These are phyloP conservation scores for Anastrepha ludens DNA, from an alignment of 1,140 invertebrate genomes.

Conservation along the genomic window DNA sequence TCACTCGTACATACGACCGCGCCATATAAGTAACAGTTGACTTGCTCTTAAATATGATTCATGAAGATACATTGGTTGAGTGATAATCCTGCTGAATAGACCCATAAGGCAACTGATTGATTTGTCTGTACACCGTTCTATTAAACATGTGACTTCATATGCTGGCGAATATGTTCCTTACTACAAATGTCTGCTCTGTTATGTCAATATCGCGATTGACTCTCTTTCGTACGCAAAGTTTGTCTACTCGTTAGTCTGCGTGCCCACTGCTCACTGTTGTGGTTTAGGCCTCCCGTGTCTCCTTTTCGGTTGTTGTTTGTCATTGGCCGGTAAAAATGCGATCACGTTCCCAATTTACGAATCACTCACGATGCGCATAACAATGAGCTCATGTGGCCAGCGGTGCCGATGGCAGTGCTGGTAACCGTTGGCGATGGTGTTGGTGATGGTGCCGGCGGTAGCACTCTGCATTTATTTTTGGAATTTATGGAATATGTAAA, in stretches of 20 bases:
- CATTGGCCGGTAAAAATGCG: neutral
- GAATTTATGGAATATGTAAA: neutral
- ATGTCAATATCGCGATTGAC: neutral
- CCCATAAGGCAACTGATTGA: neutral
- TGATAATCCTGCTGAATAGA: no score
- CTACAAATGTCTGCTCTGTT: neutral
- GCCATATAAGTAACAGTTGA: no score
- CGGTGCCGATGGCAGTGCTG: no score
- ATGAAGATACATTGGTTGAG: no score
- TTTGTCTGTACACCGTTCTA: neutral
- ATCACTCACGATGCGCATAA: neutral
- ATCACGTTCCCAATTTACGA: constrained; percentile 7
- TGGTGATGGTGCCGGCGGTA: neutral
- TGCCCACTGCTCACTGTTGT: no score
- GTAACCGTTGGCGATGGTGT: neutral
- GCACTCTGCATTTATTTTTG: neutral
- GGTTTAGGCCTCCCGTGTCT: neutral
- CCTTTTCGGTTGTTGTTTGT: neutral
- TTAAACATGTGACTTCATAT: no score
- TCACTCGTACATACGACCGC: no score
- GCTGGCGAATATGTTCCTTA: no score
- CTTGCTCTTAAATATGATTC: no score
- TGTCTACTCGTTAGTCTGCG: no score
- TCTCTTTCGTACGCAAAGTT: neutral
- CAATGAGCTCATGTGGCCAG: no score